Conservation (phyloP, 2,888 invertebrate genomes). For the Volucella inanis region DNA sequence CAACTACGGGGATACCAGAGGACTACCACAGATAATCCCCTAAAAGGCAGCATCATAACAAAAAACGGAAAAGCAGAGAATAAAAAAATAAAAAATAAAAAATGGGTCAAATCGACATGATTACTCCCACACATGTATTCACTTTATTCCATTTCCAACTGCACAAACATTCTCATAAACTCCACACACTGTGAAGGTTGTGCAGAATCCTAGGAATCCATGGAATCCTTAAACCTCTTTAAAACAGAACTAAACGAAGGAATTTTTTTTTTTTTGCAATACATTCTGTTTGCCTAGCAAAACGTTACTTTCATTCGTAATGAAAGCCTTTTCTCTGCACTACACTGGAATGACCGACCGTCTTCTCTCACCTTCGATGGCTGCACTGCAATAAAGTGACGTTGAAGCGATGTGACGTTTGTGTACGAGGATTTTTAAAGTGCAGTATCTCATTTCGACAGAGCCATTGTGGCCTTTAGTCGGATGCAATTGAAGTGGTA, state of each 20-base stretch:
- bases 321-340: constrained; percentile 55
- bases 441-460: constrained; percentile 50
- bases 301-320: constrained; percentile 64
- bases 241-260: constrained; percentile 37
- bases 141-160: constrained; percentile 67
- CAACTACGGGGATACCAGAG: constrained; percentile 32
- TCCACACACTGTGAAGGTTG: constrained; percentile 49
- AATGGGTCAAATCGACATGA: constrained; percentile 66
- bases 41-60: no score
- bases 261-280: constrained; percentile 16
- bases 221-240: constrained; percentile 61
- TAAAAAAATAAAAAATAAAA: constrained; percentile 7
- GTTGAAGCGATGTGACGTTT: not conserved
- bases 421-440: constrained; percentile 33
- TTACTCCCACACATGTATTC: constrained; percentile 37
- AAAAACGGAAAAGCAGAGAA: constrained; percentile 1
- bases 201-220: constrained; percentile 54
- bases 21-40: constrained; percentile 5
- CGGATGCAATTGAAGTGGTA: constrained; percentile 61
- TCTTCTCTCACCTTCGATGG: constrained; percentile 1
- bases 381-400: not conserved
- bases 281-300: not conserved
- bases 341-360: constrained; percentile 33
- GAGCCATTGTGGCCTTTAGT: constrained; percentile 50
- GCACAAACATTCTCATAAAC: constrained; percentile 64